A percentile compares a stretch with the other conserved stretches of the same genome.
phyloP scores from a whole-genome alignment of 2,113 vertebrate species.

The Lophochroa leadbeateri region DNA sequence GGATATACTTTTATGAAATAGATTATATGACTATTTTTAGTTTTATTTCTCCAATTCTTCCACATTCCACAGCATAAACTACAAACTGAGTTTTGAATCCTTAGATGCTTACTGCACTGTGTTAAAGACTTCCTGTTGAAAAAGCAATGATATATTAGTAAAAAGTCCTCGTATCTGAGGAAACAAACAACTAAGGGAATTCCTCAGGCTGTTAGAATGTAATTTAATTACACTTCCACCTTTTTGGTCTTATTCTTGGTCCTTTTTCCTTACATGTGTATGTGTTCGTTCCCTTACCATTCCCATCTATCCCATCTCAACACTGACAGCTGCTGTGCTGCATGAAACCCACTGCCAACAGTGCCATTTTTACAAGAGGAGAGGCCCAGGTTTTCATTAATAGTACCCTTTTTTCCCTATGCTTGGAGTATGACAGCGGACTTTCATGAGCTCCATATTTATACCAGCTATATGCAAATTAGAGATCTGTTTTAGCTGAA shows the following conservation, averaged over 20 bases:
- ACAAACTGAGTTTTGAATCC: not conserved
- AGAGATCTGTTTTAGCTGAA: not conserved
- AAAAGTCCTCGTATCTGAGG: not conserved
- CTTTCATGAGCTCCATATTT: not conserved
- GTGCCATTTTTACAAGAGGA: not conserved
- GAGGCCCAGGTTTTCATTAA: not conserved
- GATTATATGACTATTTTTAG: not conserved
- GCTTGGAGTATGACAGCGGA: not conserved
- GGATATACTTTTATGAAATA: not conserved
- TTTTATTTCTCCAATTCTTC: not conserved
- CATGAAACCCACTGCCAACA: not conserved
- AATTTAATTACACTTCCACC: not conserved
- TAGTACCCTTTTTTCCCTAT: not conserved
- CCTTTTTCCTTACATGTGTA: not conserved
- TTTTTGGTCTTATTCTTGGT: not conserved
- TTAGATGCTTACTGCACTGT: not conserved
- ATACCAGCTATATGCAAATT: not conserved
- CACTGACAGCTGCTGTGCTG: not conserved
- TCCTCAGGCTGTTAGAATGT: not conserved
- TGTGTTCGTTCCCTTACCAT: not conserved
- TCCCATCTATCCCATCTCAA: not conserved
- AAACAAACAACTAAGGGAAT: not conserved
- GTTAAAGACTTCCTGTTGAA: not conserved
- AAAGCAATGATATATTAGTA: not conserved
- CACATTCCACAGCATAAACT: not conserved